These are phyloP conservation scores for Luperina testacea DNA, from an alignment of 2,888 invertebrate genomes.

Conservation along the genomic window DNA sequence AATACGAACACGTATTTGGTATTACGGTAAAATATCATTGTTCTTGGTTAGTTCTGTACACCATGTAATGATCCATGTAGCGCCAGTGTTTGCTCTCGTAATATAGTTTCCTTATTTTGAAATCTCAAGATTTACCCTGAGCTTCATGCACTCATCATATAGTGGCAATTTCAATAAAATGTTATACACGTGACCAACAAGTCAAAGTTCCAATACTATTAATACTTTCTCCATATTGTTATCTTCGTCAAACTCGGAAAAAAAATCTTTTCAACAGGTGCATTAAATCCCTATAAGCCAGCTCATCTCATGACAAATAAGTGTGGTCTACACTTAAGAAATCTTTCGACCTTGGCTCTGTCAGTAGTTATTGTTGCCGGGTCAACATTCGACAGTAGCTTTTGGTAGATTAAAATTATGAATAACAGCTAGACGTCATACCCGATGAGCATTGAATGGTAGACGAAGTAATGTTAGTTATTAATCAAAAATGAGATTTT, in stretches of 20 bases:
- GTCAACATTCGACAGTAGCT: conserved; percentile 65
- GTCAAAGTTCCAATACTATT: not conserved
- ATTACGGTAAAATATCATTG: conserved; percentile 85
- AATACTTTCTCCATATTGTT: conserved; percentile 15
- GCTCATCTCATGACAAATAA: conserved; percentile 62
- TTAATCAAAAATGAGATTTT: conserved; percentile 58
- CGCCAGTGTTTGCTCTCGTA: conserved; percentile 50
- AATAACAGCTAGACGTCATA: conserved; percentile 55
- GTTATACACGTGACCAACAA: not conserved
- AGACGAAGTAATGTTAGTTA: conserved; percentile 58
- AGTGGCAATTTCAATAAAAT: not conserved
- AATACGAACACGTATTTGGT: conserved; percentile 80
- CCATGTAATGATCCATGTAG: conserved; percentile 76
- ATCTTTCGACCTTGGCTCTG: conserved; percentile 42
- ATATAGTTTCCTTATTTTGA: conserved; percentile 38
- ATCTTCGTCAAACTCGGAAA: conserved; percentile 8
- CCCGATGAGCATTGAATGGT: conserved; percentile 48
- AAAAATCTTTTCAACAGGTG: conserved; percentile 38
- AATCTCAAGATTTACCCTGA: not conserved
- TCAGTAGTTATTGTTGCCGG: conserved; percentile 61
- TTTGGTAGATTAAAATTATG: conserved; percentile 62
- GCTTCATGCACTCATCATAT: not conserved
- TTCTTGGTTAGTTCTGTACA: conserved; percentile 74
- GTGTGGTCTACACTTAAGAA: conserved; percentile 51
- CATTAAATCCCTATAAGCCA: conserved; percentile 48